Percentiles rank a stretch among this genome's conserved stretches.
These are phyloP conservation scores for Furnarius figulus DNA, from an alignment of 2,113 vertebrate genomes.

Conservation along the genomic window DNA sequence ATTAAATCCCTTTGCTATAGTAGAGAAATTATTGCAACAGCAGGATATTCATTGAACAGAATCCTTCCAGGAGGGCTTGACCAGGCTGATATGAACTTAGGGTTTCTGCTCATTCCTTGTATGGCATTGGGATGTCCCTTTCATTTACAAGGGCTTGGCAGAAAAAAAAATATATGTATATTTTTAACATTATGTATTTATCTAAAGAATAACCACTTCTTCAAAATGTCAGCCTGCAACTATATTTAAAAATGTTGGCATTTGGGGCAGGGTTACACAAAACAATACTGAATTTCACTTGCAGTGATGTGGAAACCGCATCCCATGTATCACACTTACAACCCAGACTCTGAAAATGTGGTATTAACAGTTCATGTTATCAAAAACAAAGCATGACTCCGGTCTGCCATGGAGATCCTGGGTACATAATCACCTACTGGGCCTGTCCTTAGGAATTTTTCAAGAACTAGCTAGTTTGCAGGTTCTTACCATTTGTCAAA, in stretches of 20 bases:
- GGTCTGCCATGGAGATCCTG: neutral
- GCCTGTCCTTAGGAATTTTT: neutral
- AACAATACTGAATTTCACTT: neutral
- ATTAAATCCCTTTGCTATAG: neutral
- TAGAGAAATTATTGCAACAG: neutral
- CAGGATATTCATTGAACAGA: neutral
- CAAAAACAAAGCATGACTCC: neutral
- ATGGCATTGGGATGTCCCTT: neutral
- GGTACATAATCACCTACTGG: neutral
- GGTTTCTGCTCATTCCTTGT: neutral
- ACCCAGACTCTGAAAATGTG: neutral
- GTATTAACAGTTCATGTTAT: neutral
- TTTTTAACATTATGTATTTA: neutral
- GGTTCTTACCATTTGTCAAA: neutral
- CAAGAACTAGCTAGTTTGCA: neutral
- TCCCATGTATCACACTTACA: neutral
- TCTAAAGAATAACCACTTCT: neutral
- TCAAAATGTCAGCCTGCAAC: neutral
- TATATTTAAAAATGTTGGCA: neutral
- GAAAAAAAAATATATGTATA: neutral
- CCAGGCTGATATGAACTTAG: neutral
- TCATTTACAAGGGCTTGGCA: neutral
- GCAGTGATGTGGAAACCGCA: neutral
- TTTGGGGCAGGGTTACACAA: neutral
- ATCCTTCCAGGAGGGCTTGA: neutral